Conservation (phyloP, 2,797 vertebrate species). For the Chloroceryle inda region DNA sequence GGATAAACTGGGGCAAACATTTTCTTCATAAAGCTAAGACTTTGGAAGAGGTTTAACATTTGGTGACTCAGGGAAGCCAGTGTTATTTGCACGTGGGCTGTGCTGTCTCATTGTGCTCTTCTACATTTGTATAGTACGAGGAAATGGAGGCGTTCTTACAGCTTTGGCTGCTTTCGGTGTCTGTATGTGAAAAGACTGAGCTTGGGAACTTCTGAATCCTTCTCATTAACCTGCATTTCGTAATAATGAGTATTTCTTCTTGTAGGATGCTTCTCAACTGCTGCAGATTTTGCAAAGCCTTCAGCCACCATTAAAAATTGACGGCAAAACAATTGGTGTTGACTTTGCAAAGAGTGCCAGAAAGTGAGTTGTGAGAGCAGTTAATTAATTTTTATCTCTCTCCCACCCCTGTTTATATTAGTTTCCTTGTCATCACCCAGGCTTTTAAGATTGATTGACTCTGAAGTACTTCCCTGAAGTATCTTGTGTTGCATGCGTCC, state of each 20-base stretch:
- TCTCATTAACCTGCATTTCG: background rate
- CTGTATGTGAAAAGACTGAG: background rate
- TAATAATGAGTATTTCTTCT: conserved; percentile 13
- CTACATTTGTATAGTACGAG: rapidly evolving
- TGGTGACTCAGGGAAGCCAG: rapidly evolving
- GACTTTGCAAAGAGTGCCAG: conserved; percentile 99
- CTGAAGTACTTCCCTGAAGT: background rate
- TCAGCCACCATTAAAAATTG: conserved; percentile 95
- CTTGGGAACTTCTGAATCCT: background rate
- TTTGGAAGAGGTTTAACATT: background rate
- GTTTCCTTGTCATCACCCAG: background rate
- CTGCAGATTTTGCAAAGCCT: conserved; percentile 96
- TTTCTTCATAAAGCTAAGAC: background rate
- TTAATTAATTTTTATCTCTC: background rate
- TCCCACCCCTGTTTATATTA: background rate
- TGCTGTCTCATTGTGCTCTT: background rate
- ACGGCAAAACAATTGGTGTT: conserved; percentile 98
- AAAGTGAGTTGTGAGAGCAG: conserved; percentile 87
- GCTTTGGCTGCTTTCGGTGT: background rate
- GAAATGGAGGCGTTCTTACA: background rate
- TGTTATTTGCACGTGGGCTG: rapidly evolving
- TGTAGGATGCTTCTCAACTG: conserved; percentile 96
- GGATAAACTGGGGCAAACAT: background rate
- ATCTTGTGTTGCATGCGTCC: background rate
- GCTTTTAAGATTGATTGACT: background rate